A percentile compares a stretch with the other conserved stretches of the same genome.
phyloP scores from a whole-genome alignment of 2,797 vertebrate genomes.

The Hydrolagus colliei region DNA sequence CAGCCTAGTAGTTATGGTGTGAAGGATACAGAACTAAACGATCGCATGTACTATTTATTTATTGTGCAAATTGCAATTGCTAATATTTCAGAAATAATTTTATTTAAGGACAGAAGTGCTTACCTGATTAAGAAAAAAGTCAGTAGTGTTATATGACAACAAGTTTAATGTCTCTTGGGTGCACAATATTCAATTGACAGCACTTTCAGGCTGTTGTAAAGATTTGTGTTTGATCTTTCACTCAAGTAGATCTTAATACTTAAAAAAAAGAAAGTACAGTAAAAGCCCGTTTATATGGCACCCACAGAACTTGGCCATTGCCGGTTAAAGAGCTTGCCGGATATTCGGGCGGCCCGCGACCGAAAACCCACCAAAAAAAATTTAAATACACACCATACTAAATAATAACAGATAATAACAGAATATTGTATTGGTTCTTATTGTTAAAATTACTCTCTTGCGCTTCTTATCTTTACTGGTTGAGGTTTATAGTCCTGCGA shows the following conservation, averaged over 20 bases:
- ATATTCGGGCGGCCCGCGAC: too few species aligned
- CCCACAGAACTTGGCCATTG: too few species aligned
- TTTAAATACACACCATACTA: too few species aligned
- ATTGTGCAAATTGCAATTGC: background rate
- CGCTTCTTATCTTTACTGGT: too few species aligned
- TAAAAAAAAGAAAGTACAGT: background rate
- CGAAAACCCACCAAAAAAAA: too few species aligned
- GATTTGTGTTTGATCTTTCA: background rate
- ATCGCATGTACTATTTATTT: background rate
- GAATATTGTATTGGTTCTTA: too few species aligned
- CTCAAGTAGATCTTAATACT: background rate
- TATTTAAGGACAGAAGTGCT: background rate
- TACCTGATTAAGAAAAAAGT: background rate
- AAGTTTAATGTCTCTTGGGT: background rate
- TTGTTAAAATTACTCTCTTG: too few species aligned
- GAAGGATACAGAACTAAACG: background rate
- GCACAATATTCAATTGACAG: background rate
- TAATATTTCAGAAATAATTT: background rate
- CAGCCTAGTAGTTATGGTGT: background rate
- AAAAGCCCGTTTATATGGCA: too few species aligned
- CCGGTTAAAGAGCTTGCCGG: too few species aligned
- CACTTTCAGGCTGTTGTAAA: background rate
- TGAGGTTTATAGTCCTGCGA: too few species aligned
- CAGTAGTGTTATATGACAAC: background rate
- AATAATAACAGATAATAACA: too few species aligned